A percentile compares a stretch with the other conserved stretches of the same genome.
phyloP scores from a whole-genome alignment of 2,797 vertebrate species.

The Chanos chanos region DNA sequence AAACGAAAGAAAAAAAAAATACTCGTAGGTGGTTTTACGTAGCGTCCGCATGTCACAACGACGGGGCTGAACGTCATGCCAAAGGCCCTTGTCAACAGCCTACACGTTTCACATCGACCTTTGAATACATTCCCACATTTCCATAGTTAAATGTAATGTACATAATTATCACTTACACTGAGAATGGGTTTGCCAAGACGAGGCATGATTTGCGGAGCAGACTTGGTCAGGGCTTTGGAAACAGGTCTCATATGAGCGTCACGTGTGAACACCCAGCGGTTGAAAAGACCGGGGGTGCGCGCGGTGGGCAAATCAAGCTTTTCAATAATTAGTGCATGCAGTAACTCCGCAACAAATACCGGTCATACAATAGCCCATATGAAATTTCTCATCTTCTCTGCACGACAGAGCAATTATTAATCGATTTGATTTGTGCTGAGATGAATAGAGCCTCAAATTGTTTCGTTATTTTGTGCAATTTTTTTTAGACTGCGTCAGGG shows the following conservation, averaged over 20 bases:
- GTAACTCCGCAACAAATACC: slow-evolving; percentile 66
- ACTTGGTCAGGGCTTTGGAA: too few species aligned
- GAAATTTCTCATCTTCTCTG: slow-evolving; percentile 66
- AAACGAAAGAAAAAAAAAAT: slow-evolving; percentile 8
- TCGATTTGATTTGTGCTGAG: slow-evolving; percentile 65
- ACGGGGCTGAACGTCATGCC: too few species aligned
- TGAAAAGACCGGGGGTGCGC: slow-evolving; percentile 60
- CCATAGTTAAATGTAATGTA: too few species aligned
- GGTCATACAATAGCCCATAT: slow-evolving; percentile 56
- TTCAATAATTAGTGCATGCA: slow-evolving; percentile 70
- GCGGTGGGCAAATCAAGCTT: slow-evolving; percentile 63
- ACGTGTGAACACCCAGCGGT: slow-evolving; percentile 37
- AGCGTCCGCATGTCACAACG: too few species aligned
- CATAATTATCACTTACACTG: too few species aligned
- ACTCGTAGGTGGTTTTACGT: too few species aligned
- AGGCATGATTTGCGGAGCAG: too few species aligned
- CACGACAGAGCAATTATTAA: slow-evolving; percentile 67
- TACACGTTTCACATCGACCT: too few species aligned
- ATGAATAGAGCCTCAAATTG: slow-evolving; percentile 63
- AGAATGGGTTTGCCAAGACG: too few species aligned
- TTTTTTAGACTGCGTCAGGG: slow-evolving; percentile 54
- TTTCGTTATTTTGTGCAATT: slow-evolving; percentile 65
- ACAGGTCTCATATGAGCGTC: too few species aligned
- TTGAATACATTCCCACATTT: too few species aligned
- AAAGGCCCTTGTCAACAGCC: too few species aligned